Conservation (phyloP, 2,113 vertebrate genomes). For the Mustela lutreola region DNA sequence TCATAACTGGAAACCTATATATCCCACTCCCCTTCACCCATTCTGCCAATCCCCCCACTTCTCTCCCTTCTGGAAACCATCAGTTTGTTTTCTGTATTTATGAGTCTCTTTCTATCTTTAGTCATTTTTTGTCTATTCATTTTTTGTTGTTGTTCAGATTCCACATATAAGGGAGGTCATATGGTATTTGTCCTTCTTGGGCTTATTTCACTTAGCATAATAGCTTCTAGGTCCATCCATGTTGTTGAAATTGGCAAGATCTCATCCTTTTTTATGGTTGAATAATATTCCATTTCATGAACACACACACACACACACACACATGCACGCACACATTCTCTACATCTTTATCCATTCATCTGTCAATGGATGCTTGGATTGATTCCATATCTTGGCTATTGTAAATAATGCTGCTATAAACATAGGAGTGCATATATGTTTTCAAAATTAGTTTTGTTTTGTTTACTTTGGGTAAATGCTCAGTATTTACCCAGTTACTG, state of each 20-base stretch:
- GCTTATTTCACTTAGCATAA: background rate
- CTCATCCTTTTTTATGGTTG: background rate
- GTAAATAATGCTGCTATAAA: background rate
- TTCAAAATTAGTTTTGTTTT: background rate
- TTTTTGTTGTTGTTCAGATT: background rate
- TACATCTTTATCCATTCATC: background rate
- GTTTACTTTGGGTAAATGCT: background rate
- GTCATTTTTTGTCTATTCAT: background rate
- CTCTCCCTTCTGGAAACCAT: background rate
- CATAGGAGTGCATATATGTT: background rate
- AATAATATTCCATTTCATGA: background rate
- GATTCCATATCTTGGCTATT: background rate
- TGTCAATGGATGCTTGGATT: background rate
- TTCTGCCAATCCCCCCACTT: background rate
- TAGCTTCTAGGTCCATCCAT: background rate
- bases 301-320: background rate
- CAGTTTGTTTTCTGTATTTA: background rate
- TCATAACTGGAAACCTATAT: background rate
- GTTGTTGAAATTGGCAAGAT: background rate
- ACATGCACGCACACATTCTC: background rate
- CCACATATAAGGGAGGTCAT: background rate
- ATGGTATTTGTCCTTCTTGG: background rate
- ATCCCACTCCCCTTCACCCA: background rate
- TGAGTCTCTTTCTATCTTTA: background rate
- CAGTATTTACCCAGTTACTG: background rate